A percentile compares a stretch with the other conserved stretches of the same genome.
Conservation (phyloP, 2,113 vertebrate species). For the Halichoeres trimaculatus region DNA sequence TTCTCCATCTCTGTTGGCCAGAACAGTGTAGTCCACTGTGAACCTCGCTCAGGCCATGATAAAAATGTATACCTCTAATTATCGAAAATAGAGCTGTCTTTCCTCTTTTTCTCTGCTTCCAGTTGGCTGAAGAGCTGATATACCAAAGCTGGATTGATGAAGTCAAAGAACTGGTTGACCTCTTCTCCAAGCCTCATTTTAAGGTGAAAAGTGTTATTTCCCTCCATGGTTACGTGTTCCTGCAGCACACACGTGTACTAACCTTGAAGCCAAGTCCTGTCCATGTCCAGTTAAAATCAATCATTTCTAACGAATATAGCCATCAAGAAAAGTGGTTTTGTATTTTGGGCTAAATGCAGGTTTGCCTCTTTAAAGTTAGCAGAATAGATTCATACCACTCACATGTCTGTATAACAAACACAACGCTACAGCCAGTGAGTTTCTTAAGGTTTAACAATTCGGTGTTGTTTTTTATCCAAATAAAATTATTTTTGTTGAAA, state of each 20-base stretch:
- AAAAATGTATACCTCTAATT: conserved; percentile 38
- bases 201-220: conserved; percentile 63
- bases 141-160: conserved; percentile 56
- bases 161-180: conserved; percentile 66
- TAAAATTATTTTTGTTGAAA: too few relatives aligned
- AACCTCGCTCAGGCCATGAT: conserved; percentile 18
- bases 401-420: not conserved
- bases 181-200: conserved; percentile 75
- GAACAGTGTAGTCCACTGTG: not conserved
- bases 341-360: too few relatives aligned
- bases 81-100: conserved; percentile 12
- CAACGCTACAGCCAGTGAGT: not conserved
- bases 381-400: not conserved
- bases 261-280: not conserved
- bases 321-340: too few relatives aligned
- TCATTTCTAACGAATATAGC: not conserved
- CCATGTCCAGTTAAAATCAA: not conserved
- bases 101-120: conserved; percentile 25
- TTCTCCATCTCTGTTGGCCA: conserved; percentile 9
- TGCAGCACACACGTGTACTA: not conserved
- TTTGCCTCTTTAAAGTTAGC: not conserved
- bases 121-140: conserved; percentile 71
- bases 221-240: conserved; percentile 6
- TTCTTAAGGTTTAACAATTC: too few relatives aligned
- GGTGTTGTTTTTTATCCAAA: too few relatives aligned